A percentile compares a stretch with the other conserved stretches of the same genome.
Evolutionary conservation across 2,888 invertebrate genomes (phyloP).

Genomic region (Kryphioiulus occultus): DNA sequence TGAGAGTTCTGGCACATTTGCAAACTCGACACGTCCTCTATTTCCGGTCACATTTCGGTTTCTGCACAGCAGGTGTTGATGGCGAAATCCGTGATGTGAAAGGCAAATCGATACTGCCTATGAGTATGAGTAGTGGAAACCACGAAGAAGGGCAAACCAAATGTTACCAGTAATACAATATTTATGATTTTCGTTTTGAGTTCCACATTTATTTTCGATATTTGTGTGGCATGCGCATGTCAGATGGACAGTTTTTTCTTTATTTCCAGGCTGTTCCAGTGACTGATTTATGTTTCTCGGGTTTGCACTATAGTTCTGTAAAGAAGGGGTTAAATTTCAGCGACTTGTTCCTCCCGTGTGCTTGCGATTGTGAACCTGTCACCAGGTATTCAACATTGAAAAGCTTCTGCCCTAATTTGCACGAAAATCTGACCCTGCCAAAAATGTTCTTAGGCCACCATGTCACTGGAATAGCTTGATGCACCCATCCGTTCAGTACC

Average conservation of each 20-base stretch:
- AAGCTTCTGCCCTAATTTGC: background rate
- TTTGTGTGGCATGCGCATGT: constrained; percentile 47
- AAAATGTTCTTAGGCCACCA: background rate
- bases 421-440: background rate
- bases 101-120: background rate
- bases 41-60: background rate
- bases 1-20: background rate
- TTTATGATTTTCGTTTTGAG: constrained; percentile 18
- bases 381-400: constrained; percentile 48
- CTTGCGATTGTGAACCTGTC: constrained; percentile 53
- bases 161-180: background rate
- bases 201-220: constrained; percentile 3
- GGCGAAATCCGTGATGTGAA: background rate
- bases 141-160: background rate
- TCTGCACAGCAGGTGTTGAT: background rate
- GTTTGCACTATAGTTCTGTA: constrained; percentile 43
- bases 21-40: background rate
- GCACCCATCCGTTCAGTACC: background rate
- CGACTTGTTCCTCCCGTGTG: constrained; percentile 54
- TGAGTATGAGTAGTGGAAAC: no score
- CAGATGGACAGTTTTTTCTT: constrained; percentile 50
- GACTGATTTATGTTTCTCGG: constrained; percentile 53
- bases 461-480: constrained; percentile 49
- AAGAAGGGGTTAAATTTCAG: constrained; percentile 53
- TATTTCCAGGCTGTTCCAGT: constrained; percentile 54